Base-by-base conservation (phyloP, 2,113 vertebrate species). In the Rhinichthys klamathensis region DNA sequence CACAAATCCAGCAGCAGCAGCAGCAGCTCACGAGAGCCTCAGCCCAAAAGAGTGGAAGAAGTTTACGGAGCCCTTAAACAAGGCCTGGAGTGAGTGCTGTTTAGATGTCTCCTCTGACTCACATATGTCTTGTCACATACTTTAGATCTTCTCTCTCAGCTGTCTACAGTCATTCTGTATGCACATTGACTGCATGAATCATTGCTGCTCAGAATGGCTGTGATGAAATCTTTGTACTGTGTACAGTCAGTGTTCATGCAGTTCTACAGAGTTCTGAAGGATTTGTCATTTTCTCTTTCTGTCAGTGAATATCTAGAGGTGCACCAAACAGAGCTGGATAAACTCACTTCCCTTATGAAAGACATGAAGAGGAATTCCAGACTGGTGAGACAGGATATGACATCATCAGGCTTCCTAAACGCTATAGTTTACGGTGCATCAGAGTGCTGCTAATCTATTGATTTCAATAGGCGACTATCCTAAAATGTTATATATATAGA, bases 301-400 rank as follows among this genome's bases (percentile, higher is more conserved):
- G 12, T 27, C 90, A 99, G 98, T 81, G 97, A 99, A 79, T 99
- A 99, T 91, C 95, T 99, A 89, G 98, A 98, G 84, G 96, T 96
- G 81, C 97, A 99, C 93, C 98, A 99, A 86, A 92, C 95, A 0
- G 98, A 99, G 92, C 87, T 99, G 93, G 98, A 99, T 89, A 99
- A 99, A 91, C 91, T 99, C 88, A 97, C 93, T 23, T 79, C 94
- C 87, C 96, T 98, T 89, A 93, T 99, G 91, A 99, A 99, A 92
- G 97, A 99, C 86, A 99, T 99, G 98, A 99, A 94, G 92, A 97
- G 97, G 89, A 98, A 99, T 91, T 99, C 98, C 25, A 97, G 98
- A 86, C 93, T 99, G 98, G 98, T 99, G 93, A 84, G 97, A 95
- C 80, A 85, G 32, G 2, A 0, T 63, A 32, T 84, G 46, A 74